Base-by-base conservation (phyloP, 2,888 invertebrate species). In the Drosophila testacea region DNA sequence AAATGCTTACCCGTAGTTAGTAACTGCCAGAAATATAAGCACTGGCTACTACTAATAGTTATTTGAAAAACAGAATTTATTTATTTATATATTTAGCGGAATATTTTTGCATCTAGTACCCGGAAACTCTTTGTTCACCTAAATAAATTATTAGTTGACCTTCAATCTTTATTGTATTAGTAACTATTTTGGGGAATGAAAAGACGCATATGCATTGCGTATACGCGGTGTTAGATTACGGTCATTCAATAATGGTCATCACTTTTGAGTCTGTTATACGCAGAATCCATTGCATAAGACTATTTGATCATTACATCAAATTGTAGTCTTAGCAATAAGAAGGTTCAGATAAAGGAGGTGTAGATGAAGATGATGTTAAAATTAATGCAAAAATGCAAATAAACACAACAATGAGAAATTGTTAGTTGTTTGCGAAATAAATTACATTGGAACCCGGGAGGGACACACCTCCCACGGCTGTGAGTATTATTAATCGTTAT, bases 401-500 rank as follows among this genome's bases (percentile, higher is more conserved):
- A 13, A 55, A 38, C 56, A 27, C 50, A 72, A 54, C 47, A 75
- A 73, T 69, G 69, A 64, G 61, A 69, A 76, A 64, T 64, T 11
- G 38, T 34, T 46, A 56, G 41, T 57, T 22, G 48, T 50, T 59
- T 47, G 51, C 13, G 34, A 73, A 73, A 73, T 30, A 61, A 64
- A 61, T 69, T 64, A 47, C 47, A 57, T 69, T 73, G 51, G 30
- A 50, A 30, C 22, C 56, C 48, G 62, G 42, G 59, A 4, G 52
- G 73, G 65, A 73, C 83, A 79, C 86, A 77, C 81, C 86, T 82
- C 70, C 65, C 69, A 50, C 27, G 32, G 41, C 42, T 39, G 46
- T 44, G 51, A 22, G 39, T 47, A 63, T 63, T 77, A 79, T 74
- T 70, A 66, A 79, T 70, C 27, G 76, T 47, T 56, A 41, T 59